Evolutionary conservation across 1,140 invertebrate genomes (phyloP).

Genomic region (Homarus americanus): DNA sequence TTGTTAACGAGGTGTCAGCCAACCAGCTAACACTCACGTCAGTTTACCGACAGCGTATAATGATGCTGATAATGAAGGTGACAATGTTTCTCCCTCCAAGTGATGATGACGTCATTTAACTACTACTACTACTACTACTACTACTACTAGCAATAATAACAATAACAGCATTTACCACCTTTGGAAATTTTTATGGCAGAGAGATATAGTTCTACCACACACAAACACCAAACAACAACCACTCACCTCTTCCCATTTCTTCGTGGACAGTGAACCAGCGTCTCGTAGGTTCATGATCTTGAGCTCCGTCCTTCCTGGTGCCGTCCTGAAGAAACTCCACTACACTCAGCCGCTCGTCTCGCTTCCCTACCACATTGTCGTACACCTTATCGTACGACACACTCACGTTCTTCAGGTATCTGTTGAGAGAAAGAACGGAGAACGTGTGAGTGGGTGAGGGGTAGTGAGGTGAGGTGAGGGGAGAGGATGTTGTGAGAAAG

Average conservation of each 20-base stretch:
- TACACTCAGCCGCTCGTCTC: constrained; percentile 80
- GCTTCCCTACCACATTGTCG: constrained; percentile 33
- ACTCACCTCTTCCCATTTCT: constrained; percentile 93
- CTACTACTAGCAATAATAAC: too few species aligned
- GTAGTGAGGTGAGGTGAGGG: too few species aligned
- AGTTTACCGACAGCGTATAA: too few species aligned
- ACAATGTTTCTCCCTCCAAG: too few species aligned
- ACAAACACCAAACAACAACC: too few species aligned
- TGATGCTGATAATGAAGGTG: too few species aligned
- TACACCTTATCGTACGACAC: constrained; percentile 78
- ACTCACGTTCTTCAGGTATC: constrained; percentile 89
- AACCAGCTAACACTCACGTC: too few species aligned
- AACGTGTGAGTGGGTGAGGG: too few species aligned
- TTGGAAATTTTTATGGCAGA: not conserved
- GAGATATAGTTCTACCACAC: too few species aligned
- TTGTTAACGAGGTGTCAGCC: too few species aligned
- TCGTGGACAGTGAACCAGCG: constrained; percentile 83
- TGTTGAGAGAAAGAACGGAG: constrained; percentile 76
- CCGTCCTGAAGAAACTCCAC: constrained; percentile 94
- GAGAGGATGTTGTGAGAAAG: too few species aligned
- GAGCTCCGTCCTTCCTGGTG: constrained; percentile 90
- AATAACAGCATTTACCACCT: not conserved
- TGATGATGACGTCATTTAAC: too few species aligned
- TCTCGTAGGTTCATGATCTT: constrained; percentile 93
- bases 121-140: not conserved